Conservation (phyloP, 1,140 invertebrate genomes). For the Bilobella aurantiaca region DNA sequence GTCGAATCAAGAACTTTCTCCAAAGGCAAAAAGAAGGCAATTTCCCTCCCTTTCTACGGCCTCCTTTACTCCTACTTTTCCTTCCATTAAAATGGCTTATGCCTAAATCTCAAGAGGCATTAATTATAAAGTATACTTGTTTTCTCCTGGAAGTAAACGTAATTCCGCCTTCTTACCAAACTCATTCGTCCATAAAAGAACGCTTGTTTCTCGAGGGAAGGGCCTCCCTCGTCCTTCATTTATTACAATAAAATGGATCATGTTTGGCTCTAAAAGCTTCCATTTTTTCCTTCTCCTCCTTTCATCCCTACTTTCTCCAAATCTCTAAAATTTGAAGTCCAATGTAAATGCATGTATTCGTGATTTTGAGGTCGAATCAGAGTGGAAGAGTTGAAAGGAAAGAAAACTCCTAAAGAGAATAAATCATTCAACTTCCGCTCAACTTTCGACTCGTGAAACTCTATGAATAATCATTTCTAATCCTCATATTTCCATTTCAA, state of each 20-base stretch:
- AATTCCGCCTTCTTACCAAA: no score
- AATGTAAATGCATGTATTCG: no score
- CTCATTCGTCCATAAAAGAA: background rate
- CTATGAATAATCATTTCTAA: background rate
- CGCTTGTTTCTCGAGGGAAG: background rate
- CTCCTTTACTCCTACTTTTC: background rate
- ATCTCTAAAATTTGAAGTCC: no score
- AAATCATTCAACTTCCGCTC: background rate
- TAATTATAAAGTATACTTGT: background rate
- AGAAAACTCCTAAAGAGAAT: no score
- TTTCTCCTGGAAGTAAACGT: background rate
- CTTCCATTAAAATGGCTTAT: background rate
- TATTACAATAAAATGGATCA: background rate
- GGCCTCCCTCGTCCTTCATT: background rate
- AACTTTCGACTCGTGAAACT: no score
- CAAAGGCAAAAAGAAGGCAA: no score
- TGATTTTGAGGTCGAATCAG: no score
- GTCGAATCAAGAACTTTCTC: no score
- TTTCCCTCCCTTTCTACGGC: no score
- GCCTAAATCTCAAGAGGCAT: background rate
- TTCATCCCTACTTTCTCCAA: background rate
- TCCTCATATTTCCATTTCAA: background rate
- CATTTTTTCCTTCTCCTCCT: background rate
- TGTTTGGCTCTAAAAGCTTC: background rate
- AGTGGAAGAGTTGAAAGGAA: no score